Percentiles rank a stretch among this genome's conserved stretches.
phyloP scores from a whole-genome alignment of 2,113 vertebrate genomes.

The Malurus alboscapulatus region DNA sequence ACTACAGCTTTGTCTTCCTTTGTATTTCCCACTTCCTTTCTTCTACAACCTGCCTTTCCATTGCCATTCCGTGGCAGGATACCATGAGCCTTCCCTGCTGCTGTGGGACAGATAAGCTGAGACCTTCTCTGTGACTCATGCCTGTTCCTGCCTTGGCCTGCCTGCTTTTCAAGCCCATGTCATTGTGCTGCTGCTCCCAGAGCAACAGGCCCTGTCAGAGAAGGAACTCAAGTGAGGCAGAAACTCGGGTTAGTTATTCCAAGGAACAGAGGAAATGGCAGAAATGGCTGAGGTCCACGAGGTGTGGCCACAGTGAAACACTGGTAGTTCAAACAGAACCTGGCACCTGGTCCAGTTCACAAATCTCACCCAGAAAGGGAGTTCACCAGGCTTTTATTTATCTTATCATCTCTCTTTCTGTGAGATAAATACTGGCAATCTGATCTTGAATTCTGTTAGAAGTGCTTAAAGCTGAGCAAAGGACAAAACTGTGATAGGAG shows the following conservation, averaged over 20 bases:
- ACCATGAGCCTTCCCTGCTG: not conserved
- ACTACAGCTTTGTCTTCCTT: not conserved
- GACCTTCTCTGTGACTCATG: not conserved
- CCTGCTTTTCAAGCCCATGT: not conserved
- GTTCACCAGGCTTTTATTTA: not conserved
- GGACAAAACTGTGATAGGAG: not conserved
- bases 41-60: not conserved
- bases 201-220: not conserved
- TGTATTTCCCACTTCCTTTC: not conserved
- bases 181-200: not conserved
- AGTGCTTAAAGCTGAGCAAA: not conserved
- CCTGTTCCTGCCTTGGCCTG: not conserved
- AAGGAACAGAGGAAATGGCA: not conserved
- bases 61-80: not conserved
- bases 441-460: not conserved
- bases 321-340: not conserved
- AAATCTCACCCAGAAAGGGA: not conserved
- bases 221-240: not conserved
- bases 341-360: not conserved
- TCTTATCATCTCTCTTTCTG: not conserved
- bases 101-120: not conserved
- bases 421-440: not conserved
- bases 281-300: not conserved
- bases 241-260: not conserved
- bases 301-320: not conserved